A percentile compares a stretch with the other conserved stretches of the same genome.
Conservation (phyloP, 2,888 invertebrate species). For the Tortrix viridana region DNA sequence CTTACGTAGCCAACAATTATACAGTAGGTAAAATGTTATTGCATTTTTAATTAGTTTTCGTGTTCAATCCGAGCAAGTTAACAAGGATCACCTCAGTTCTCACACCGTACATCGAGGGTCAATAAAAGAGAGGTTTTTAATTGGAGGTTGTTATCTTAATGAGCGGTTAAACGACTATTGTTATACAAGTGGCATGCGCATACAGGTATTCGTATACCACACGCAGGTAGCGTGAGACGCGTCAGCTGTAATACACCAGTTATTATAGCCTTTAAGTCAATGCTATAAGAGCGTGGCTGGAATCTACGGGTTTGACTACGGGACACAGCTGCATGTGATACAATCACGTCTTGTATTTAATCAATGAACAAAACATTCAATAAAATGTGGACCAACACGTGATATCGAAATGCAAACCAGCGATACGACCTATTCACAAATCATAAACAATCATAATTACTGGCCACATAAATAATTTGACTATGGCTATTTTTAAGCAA, state of each 20-base stretch:
- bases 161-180: conserved; percentile 45
- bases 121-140: conserved; percentile 50
- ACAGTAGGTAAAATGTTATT: too few relatives aligned
- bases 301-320: too few relatives aligned
- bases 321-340: background rate
- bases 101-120: conserved; percentile 5
- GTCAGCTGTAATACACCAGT: background rate
- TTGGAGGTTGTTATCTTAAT: conserved; percentile 55
- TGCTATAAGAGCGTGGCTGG: background rate
- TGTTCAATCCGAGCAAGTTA: background rate
- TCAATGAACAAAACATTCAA: background rate
- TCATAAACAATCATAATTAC: conserved; percentile 11
- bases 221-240: conserved; percentile 48
- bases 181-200: conserved; percentile 23
- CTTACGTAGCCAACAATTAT: too few relatives aligned
- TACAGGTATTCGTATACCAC: conserved; percentile 43
- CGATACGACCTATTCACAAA: conserved; percentile 11
- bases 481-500: background rate
- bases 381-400: conserved; percentile 5
- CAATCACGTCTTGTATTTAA: conserved; percentile 1
- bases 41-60: too few relatives aligned
- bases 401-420: conserved; percentile 14
- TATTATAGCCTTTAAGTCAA: background rate
- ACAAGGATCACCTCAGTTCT: background rate
- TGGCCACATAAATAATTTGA: background rate